Base-by-base conservation (phyloP, 1,140 invertebrate species). In the Drosophila sp. region DNA sequence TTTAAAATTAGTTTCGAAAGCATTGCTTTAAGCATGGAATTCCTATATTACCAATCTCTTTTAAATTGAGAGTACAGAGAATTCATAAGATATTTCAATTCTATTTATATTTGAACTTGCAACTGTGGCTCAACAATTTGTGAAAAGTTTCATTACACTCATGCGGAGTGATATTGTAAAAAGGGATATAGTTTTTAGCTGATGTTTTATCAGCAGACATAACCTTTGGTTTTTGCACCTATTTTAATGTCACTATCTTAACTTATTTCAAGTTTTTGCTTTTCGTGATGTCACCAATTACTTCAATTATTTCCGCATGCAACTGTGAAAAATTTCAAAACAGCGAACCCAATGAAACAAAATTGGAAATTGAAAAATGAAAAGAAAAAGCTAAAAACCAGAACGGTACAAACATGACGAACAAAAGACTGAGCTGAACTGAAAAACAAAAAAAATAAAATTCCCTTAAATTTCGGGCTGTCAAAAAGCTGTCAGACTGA, bases 401-500 rank as follows among this genome's bases (percentile, higher is more conserved):
- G 60, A 70, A 11, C 30, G 30, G 40, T 61, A 77, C 40, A 77
- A 75, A 77, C 70, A 77, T 67, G 78, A 78, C 62, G 62, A 79
- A 78, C 75, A 79, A 72, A 50, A 77, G 62, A 66, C 47, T 61
- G 57, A 25, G 17, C 44, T 47, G 44, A 47, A 47, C 44, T 7
- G 6, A 23, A 47, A 17, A 44, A 23, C 41, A 44, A 44, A 25
- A 50, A 25, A 25, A 50, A 11, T 8, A 50, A 77, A 77, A 77
- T 71, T 77, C 75, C 62, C 57, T 71, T 70, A 72, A 65, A 78
- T 56, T 79, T 79, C 65, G 69, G 68, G 74, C 76, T 79, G 76
- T 79, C 76, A 79, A 79, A 79, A 78, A 61, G 66, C 73, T 76
- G 73, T 76, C 73, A 76, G 73, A 63, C 74, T 77, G 75, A 77